phyloP scores from a whole-genome alignment of 2,797 vertebrate species.

The Myotis vivesi region DNA sequence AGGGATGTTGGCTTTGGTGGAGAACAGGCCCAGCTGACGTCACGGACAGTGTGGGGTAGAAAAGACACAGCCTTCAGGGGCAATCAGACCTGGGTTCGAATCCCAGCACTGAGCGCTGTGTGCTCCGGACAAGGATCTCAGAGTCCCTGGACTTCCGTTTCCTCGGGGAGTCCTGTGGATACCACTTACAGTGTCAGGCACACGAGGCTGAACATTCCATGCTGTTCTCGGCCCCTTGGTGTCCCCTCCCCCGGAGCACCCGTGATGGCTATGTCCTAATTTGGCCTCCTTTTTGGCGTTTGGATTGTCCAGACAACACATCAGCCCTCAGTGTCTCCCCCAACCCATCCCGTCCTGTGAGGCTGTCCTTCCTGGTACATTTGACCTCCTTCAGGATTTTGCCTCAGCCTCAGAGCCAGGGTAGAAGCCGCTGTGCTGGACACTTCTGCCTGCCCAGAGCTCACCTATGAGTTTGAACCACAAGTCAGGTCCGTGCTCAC shows the following conservation, averaged over 20 bases:
- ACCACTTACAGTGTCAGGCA: neutral
- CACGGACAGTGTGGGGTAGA: neutral
- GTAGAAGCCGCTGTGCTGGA: neutral
- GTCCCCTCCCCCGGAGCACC: neutral
- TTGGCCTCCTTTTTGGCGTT: neutral
- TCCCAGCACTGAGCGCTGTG: neutral
- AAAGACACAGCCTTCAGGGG: neutral
- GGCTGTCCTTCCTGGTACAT: neutral
- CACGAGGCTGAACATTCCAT: rapidly evolving
- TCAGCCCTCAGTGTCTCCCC: neutral
- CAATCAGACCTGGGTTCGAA: neutral
- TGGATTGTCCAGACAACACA: neutral
- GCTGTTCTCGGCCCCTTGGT: neutral
- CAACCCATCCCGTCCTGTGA: neutral
- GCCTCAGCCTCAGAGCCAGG: neutral
- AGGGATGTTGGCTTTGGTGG: neutral
- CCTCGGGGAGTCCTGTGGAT: neutral
- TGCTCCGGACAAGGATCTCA: neutral
- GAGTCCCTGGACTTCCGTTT: neutral
- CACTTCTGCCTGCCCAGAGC: neutral
- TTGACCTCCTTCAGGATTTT: neutral
- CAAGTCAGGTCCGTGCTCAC: neutral
- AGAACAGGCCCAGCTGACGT: neutral
- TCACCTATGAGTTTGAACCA: neutral
- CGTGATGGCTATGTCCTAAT: neutral